A percentile compares a stretch with the other conserved stretches of the same genome.
These are phyloP conservation scores for Naja naja DNA, from an alignment of 2,113 vertebrate species.

Conservation along the genomic window DNA sequence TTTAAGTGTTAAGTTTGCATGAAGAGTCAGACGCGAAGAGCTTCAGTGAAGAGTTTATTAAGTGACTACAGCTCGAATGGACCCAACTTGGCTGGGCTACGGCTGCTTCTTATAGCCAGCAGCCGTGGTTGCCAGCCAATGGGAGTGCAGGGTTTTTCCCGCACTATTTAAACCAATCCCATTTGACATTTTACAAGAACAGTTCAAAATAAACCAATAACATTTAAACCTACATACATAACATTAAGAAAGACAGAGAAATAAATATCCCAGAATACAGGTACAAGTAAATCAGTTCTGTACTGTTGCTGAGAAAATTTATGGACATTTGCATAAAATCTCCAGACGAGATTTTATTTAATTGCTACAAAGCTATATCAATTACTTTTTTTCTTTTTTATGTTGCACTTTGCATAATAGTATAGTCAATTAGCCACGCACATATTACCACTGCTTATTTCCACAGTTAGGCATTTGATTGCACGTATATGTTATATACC, in stretches of 20 bases:
- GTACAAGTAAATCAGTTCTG: background rate
- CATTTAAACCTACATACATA: too few relatives aligned
- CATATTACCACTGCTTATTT: background rate
- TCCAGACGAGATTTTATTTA: background rate
- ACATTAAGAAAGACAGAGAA: background rate
- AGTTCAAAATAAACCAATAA: too few relatives aligned
- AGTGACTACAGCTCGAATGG: too few relatives aligned
- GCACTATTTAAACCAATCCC: too few relatives aligned
- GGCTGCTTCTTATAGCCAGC: too few relatives aligned
- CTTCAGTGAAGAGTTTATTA: too few relatives aligned
- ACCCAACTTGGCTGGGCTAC: too few relatives aligned
- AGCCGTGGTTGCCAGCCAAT: too few relatives aligned
- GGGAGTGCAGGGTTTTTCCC: too few relatives aligned
- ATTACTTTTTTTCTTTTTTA: background rate
- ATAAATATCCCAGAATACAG: background rate
- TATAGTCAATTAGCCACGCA: background rate
- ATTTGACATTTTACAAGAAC: too few relatives aligned
- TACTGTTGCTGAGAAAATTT: background rate
- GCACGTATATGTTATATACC: background rate
- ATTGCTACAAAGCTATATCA: background rate
- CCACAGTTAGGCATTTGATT: background rate
- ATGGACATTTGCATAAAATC: background rate
- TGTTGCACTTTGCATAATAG: background rate
- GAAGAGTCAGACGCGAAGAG: too few relatives aligned
- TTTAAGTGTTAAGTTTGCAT: too few relatives aligned